These are phyloP conservation scores for Drosophila pallidifrons DNA, from an alignment of 1,140 invertebrate species.

Conservation along the genomic window DNA sequence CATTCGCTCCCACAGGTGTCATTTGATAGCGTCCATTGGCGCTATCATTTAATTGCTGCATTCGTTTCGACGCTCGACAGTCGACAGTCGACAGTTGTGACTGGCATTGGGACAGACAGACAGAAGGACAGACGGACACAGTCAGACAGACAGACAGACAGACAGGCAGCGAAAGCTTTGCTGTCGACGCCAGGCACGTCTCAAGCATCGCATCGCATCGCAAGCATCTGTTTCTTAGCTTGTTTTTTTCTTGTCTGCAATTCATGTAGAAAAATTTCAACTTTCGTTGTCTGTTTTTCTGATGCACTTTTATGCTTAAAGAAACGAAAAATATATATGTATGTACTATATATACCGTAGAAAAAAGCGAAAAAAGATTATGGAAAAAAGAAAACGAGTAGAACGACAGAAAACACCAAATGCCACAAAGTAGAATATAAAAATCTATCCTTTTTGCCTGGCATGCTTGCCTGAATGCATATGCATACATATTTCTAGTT, in stretches of 20 bases:
- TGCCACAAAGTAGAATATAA: slow-evolving; percentile 53
- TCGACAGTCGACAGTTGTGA: not conserved
- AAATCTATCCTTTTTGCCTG: slow-evolving; percentile 45
- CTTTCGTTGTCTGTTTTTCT: slow-evolving; percentile 1
- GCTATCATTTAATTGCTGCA: slow-evolving; percentile 40
- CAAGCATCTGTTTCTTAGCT: not conserved
- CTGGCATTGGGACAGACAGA: not conserved
- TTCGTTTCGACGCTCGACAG: slow-evolving; percentile 15
- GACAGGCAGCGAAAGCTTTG: not conserved
- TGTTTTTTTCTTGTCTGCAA: slow-evolving; percentile 18
- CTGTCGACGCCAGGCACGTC: slow-evolving; percentile 25
- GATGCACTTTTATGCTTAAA: slow-evolving; percentile 3
- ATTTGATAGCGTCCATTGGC: slow-evolving; percentile 19
- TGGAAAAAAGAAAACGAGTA: not conserved
- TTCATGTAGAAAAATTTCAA: slow-evolving; percentile 26
- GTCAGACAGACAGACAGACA: too few relatives aligned
- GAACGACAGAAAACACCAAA: slow-evolving; percentile 18
- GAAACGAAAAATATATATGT: slow-evolving; percentile 1
- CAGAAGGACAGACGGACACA: too few relatives aligned
- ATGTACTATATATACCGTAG: too few relatives aligned
- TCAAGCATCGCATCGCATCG: slow-evolving; percentile 7
- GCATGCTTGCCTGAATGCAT: slow-evolving; percentile 42
- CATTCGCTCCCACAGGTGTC: slow-evolving; percentile 44
- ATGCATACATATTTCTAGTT: slow-evolving; percentile 45
- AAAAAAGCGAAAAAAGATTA: not conserved